These are phyloP conservation scores for Halotydeus destructor DNA, from an alignment of 1,140 invertebrate genomes.

Conservation along the genomic window DNA sequence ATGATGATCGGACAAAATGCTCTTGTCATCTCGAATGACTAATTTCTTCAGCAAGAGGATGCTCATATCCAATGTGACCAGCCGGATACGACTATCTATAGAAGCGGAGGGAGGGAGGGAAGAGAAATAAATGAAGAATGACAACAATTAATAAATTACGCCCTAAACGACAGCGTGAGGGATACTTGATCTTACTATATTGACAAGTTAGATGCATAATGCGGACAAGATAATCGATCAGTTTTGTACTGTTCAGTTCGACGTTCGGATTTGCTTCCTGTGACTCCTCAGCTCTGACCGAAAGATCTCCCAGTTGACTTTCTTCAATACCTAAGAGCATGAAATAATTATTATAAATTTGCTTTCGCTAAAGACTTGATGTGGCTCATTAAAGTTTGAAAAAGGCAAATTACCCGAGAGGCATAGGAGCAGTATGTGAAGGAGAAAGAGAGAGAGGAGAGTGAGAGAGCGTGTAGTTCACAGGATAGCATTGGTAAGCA, in stretches of 20 bases:
- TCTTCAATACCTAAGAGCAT: slow-evolving; percentile 4
- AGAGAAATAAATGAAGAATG: slow-evolving; percentile 7
- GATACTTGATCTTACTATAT: slow-evolving; percentile 26
- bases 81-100: slow-evolving; percentile 45
- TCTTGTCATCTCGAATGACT: slow-evolving; percentile 24
- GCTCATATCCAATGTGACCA: slow-evolving; percentile 74
- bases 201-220: slow-evolving; percentile 62
- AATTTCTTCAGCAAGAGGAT: slow-evolving; percentile 46
- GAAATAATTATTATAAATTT: too few relatives aligned
- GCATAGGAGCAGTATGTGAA: too few relatives aligned
- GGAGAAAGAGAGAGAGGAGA: too few relatives aligned
- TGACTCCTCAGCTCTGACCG: slow-evolving; percentile 23
- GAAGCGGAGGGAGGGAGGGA: slow-evolving; percentile 7
- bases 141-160: too few relatives aligned
- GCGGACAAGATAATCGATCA: slow-evolving; percentile 54
- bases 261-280: not conserved
- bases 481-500: too few relatives aligned
- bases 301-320: slow-evolving; percentile 4
- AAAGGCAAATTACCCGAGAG: too few relatives aligned
- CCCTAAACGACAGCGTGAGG: too few relatives aligned
- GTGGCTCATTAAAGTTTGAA: too few relatives aligned
- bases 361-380: too few relatives aligned
- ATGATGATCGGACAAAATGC: slow-evolving; percentile 38
- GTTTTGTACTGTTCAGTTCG: slow-evolving; percentile 40
- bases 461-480: too few relatives aligned